phyloP scores from a whole-genome alignment of 30 jellyfish, hydroid and myxozoan genomes.

The Pelagia noctiluca region DNA sequence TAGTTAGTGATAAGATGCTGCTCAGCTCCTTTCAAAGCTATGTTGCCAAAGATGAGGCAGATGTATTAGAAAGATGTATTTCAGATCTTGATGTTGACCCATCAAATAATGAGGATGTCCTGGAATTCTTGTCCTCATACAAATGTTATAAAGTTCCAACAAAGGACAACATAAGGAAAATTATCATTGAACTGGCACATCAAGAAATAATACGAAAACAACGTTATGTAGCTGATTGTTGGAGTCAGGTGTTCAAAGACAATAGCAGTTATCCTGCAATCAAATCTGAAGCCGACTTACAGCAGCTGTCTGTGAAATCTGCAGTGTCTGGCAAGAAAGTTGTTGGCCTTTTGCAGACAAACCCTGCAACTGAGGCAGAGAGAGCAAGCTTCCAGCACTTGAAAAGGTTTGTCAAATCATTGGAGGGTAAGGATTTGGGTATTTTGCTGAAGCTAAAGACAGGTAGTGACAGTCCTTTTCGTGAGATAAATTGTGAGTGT shows the following conservation, averaged over 20 bases:
- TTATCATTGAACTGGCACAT: conserved; percentile 32
- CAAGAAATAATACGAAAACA: conserved; percentile 41
- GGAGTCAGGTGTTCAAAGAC: conserved; percentile 2
- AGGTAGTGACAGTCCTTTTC: conserved; percentile 36
- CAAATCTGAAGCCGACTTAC: not conserved
- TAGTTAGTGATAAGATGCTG: not conserved
- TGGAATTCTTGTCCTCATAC: conserved; percentile 24
- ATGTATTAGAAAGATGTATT: not conserved
- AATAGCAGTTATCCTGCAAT: not conserved
- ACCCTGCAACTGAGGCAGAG: conserved; percentile 6
- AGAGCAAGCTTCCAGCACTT: not conserved
- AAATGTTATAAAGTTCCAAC: conserved; percentile 22
- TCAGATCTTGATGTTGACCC: conserved; percentile 13
- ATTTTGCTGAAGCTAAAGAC: conserved; percentile 10
- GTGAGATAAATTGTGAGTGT: no score
- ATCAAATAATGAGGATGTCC: conserved; percentile 7
- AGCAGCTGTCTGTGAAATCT: not conserved
- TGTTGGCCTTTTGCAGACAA: not conserved
- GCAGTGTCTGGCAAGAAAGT: conserved; percentile 7
- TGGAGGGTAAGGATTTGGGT: not conserved
- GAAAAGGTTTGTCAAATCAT: not conserved
- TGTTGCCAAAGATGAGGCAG: conserved; percentile 8
- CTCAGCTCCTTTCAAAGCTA: conserved; percentile 4
- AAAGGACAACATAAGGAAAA: not conserved
- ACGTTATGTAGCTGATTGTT: conserved; percentile 17